Evolutionary conservation across 2,888 invertebrate genomes (phyloP).

Genomic region (Cantharis rustica): DNA sequence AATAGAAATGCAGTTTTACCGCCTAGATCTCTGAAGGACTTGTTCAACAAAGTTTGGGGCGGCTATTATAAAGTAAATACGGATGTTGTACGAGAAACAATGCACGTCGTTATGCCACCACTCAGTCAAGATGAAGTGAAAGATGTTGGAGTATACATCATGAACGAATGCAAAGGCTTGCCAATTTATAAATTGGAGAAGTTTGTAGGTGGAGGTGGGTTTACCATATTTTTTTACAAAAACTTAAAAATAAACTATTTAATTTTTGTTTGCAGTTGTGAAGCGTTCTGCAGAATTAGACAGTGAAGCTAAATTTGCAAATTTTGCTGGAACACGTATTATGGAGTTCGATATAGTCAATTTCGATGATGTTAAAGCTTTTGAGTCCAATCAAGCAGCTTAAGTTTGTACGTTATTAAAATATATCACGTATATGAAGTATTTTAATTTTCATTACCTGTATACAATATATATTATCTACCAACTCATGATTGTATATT

Average conservation of each 20-base stretch:
- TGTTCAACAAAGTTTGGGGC: slow-evolving; percentile 77
- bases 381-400: slow-evolving; percentile 14
- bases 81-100: slow-evolving; percentile 73
- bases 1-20: slow-evolving; percentile 77
- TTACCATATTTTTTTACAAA: background rate
- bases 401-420: slow-evolving; percentile 2
- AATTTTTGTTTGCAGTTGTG: slow-evolving; percentile 41
- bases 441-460: slow-evolving; percentile 10
- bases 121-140: slow-evolving; percentile 62
- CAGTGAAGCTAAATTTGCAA: slow-evolving; percentile 68
- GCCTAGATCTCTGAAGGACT: slow-evolving; percentile 80
- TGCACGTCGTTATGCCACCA: slow-evolving; percentile 75
- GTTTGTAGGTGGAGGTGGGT: slow-evolving; percentile 68
- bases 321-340: slow-evolving; percentile 77
- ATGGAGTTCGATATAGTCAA: slow-evolving; percentile 77
- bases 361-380: slow-evolving; percentile 60
- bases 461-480: slow-evolving; percentile 1
- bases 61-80: slow-evolving; percentile 85
- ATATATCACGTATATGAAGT: slow-evolving; percentile 10
- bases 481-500: slow-evolving; percentile 15
- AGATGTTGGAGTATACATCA: slow-evolving; percentile 71
- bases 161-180: slow-evolving; percentile 69
- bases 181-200: slow-evolving; percentile 77
- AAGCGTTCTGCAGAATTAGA: slow-evolving; percentile 54
- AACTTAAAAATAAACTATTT: background rate